Conservation (phyloP, 1,140 invertebrate genomes). For the Drosophila neocordata region DNA sequence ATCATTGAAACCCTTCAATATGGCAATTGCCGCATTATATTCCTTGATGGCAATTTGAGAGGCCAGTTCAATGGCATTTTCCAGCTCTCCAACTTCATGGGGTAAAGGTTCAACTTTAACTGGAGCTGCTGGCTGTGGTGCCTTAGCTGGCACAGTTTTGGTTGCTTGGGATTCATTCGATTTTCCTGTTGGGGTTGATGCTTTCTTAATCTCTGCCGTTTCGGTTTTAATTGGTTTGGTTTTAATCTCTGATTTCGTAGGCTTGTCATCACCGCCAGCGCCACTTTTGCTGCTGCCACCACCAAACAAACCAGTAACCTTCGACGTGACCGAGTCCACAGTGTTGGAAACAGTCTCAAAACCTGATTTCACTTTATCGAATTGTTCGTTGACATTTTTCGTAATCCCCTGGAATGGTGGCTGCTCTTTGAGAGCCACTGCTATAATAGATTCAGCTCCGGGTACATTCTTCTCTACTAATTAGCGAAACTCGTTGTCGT, state of each 20-base stretch:
- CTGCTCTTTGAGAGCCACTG: constrained; percentile 88
- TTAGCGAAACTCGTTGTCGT: constrained; percentile 87
- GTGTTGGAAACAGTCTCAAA: constrained; percentile 51
- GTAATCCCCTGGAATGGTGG: constrained; percentile 83
- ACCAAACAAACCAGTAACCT: constrained; percentile 69
- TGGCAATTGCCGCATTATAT: constrained; percentile 84
- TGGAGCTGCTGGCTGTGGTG: not conserved
- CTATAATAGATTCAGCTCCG: constrained; percentile 86
- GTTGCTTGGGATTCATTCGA: constrained; percentile 17
- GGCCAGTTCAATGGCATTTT: constrained; percentile 84
- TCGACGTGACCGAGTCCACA: constrained; percentile 56
- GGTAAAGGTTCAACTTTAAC: constrained; percentile 52
- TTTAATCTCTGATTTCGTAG: constrained; percentile 16
- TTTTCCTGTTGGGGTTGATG: constrained; percentile 7
- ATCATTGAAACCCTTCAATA: constrained; percentile 85
- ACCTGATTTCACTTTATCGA: constrained; percentile 67
- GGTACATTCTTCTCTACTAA: constrained; percentile 87
- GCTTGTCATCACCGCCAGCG: constrained; percentile 50
- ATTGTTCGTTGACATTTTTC: constrained; percentile 72
- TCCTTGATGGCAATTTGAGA: constrained; percentile 85
- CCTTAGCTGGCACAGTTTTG: constrained; percentile 14
- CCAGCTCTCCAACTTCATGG: constrained; percentile 83
- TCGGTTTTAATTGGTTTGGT: constrained; percentile 20
- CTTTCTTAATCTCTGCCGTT: constrained; percentile 25
- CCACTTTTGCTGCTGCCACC: constrained; percentile 30